These are phyloP conservation scores for Drosophila lutescens DNA, from an alignment of 2,888 invertebrate species.

Conservation along the genomic window DNA sequence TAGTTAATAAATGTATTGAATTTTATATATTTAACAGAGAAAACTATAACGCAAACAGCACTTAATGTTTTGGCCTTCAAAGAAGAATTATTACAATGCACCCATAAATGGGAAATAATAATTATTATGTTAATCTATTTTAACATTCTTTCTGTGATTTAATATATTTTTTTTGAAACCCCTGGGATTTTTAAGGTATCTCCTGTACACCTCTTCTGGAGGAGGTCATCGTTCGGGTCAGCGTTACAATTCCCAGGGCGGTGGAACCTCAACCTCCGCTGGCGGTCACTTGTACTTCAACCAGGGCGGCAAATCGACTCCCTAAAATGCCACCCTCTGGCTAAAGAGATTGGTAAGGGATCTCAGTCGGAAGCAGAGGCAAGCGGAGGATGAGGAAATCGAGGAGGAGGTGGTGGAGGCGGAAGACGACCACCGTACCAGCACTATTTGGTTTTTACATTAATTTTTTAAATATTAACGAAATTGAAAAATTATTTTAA, in stretches of 20 bases:
- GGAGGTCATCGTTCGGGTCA: constrained; percentile 56
- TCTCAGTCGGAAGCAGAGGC: constrained; percentile 55
- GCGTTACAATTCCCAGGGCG: constrained; percentile 59
- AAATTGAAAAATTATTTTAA: no score
- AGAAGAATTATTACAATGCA: background rate
- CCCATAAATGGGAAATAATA: background rate
- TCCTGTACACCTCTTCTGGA: constrained; percentile 79
- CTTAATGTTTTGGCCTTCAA: background rate
- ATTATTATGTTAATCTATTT: no score
- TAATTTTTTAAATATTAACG: no score
- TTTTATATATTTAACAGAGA: no score
- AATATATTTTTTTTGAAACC: no score
- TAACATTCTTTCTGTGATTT: no score
- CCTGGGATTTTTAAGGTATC: constrained; percentile 65
- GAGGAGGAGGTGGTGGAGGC: constrained; percentile 8
- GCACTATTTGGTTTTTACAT: no score
- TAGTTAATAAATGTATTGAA: no score
- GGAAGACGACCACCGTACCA: no score
- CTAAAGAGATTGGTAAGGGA: constrained; percentile 86
- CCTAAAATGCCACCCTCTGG: constrained; percentile 87
- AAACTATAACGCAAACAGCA: background rate
- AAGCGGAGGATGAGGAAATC: background rate
- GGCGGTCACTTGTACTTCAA: constrained; percentile 56
- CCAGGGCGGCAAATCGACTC: constrained; percentile 83
- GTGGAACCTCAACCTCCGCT: constrained; percentile 14